Evolutionary conservation across 2,113 vertebrate species (phyloP).

Genomic region (Catagonus wagneri): DNA sequence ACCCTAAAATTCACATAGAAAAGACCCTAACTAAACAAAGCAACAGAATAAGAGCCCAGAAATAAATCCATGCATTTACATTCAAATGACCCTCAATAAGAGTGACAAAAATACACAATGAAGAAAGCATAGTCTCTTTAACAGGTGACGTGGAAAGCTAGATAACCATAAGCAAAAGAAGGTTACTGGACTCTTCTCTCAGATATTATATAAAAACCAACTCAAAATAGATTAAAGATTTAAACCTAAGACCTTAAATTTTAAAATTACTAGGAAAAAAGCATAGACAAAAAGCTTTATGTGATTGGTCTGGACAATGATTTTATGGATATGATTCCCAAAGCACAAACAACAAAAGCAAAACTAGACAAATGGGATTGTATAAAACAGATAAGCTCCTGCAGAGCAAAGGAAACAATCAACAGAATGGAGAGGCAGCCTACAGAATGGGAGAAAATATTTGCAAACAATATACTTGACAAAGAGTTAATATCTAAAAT

Average conservation of each 20-base stretch:
- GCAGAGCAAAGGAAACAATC: no score
- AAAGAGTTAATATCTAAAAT: no score
- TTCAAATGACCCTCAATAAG: background rate
- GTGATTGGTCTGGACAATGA: background rate
- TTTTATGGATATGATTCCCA: background rate
- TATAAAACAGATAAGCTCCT: no score
- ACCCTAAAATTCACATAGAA: background rate
- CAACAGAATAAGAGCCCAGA: background rate
- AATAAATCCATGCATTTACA: background rate
- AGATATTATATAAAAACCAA: background rate
- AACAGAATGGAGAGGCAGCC: no score
- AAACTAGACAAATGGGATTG: no score
- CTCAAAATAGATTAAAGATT: background rate
- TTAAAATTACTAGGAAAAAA: background rate
- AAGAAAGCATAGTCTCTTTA: background rate
- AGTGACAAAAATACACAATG: background rate
- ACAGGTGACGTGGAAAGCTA: background rate
- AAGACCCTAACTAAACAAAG: background rate
- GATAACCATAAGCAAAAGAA: background rate
- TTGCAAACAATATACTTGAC: no score
- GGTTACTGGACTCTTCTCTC: background rate
- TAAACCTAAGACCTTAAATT: background rate
- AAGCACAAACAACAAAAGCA: background rate
- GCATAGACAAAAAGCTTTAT: background rate
- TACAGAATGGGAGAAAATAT: no score